Base-by-base conservation (phyloP, 2,888 invertebrate genomes). In the Epistrophe grossulariae region DNA sequence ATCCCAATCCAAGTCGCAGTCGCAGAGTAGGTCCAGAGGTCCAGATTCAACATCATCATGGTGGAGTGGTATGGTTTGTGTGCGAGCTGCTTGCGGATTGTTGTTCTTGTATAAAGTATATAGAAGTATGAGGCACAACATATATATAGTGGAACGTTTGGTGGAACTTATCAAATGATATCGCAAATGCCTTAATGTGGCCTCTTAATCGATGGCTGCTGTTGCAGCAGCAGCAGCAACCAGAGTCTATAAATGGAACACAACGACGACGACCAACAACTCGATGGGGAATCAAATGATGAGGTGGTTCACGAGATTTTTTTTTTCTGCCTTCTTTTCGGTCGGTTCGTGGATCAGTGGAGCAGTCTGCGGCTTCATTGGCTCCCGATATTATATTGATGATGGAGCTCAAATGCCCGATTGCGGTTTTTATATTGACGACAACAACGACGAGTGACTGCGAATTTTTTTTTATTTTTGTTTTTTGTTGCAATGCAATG, bases 161-260 rank as follows among this genome's bases (percentile, higher is more conserved):
- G 72, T 66, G 72, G 79, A 88, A 84, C 88, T 84, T 88, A 88
- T 88, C 84, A 88, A 88, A 88, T 79, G 88, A 88, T 88, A 88
- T 88, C 88, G 88, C 84, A 79, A 83, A 88, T 84, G 73, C 84
- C 84, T 83, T 84, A 88, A 88, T 84, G 84, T 88, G 84, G 88
- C 84, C 88, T 83, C 88, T 88, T 88, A 88, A 88, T 88, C 88
- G 88, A 84, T 88, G 83, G 88, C 88, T 88, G 88, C 88, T 88
- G 88, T 87, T 66, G 83, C 72, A 71, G 76, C 76, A 66, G 84
- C 55, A 24, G 68, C 43, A 1, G 55, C 74, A 73, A 55, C 73
- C 35, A 55, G 66, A 88, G 79, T 87, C 87, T 87, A 87, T 87
- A 87, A 87, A 87, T 87, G 87, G 87, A 87, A 87, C 83, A 74